Percentiles rank a stretch among this genome's conserved stretches.
Evolutionary conservation across 2,888 invertebrate genomes (phyloP).

Genomic region (Tenodera sinensis): DNA sequence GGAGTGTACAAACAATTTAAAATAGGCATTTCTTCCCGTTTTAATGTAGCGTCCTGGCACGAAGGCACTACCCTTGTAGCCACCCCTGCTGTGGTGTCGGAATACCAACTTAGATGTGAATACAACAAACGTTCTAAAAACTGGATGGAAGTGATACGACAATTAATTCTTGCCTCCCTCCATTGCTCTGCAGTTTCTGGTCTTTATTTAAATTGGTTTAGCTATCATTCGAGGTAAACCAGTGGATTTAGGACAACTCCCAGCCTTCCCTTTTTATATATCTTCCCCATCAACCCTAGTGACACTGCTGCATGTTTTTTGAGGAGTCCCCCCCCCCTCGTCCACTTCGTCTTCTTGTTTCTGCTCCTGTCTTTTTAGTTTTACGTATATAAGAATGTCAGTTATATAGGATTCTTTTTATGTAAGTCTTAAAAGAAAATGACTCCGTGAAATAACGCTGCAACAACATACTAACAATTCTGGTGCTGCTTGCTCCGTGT

Average conservation of each 20-base stretch:
- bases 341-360: background rate
- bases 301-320: slow-evolving; percentile 10
- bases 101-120: too few species aligned
- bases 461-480: slow-evolving; percentile 20
- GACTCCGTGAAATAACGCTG: slow-evolving; percentile 20
- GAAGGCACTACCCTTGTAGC: too few species aligned
- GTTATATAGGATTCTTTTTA: slow-evolving; percentile 33
- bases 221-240: slow-evolving; percentile 18
- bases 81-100: too few species aligned
- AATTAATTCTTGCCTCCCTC: slow-evolving; percentile 23
- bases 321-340: background rate
- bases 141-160: background rate
- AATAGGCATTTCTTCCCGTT: too few species aligned
- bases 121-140: too few species aligned
- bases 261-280: slow-evolving; percentile 3
- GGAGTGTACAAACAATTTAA: too few species aligned
- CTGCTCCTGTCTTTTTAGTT: slow-evolving; percentile 7
- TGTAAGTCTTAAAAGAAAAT: slow-evolving; percentile 37
- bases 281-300: background rate
- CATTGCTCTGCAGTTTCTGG: background rate
- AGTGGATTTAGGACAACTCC: slow-evolving; percentile 20
- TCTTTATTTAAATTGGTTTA: slow-evolving; percentile 20
- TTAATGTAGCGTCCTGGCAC: too few species aligned
- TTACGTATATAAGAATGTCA: slow-evolving; percentile 26
- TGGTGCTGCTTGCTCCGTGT: slow-evolving; percentile 25